Percentiles rank a stretch among this genome's conserved stretches.
Evolutionary conservation across 2,113 vertebrate species (phyloP).

Genomic region (Seriola dumerili): DNA sequence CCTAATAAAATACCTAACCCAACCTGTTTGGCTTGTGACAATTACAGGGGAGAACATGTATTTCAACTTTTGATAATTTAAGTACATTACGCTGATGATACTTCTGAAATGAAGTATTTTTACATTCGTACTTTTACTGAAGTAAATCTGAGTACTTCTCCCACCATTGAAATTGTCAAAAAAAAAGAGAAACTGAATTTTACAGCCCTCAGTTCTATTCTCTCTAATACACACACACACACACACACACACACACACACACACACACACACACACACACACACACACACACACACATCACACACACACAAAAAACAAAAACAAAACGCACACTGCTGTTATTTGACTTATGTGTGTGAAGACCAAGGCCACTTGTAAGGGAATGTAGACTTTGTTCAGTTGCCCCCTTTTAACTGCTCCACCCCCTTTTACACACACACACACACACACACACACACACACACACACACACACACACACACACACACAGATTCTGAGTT

Average conservation of each 20-base stretch:
- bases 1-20: too few relatives aligned
- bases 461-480: slow-evolving; percentile 50
- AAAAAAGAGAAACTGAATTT: slow-evolving; percentile 28
- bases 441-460: slow-evolving; percentile 37
- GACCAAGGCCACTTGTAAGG: slow-evolving; percentile 80
- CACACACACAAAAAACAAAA: slow-evolving; percentile 42
- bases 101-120: background rate
- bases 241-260: background rate
- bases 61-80: too few relatives aligned
- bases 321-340: slow-evolving; percentile 15
- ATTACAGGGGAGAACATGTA: too few relatives aligned
- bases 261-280: too few relatives aligned
- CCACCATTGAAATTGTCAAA: slow-evolving; percentile 3
- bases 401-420: slow-evolving; percentile 62
- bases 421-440: slow-evolving; percentile 63
- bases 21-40: too few relatives aligned
- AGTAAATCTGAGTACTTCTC: background rate
- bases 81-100: too few relatives aligned
- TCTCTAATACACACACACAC: slow-evolving; percentile 19
- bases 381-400: slow-evolving; percentile 86
- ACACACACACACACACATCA: background rate
- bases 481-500: slow-evolving; percentile 60
- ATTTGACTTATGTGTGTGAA: slow-evolving; percentile 43
- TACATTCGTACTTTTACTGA: background rate
- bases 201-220: slow-evolving; percentile 16